Percentiles rank a stretch among this genome's conserved stretches.
These are phyloP conservation scores for Macquaria australasica DNA, from an alignment of 2,113 vertebrate genomes.

Conservation along the genomic window DNA sequence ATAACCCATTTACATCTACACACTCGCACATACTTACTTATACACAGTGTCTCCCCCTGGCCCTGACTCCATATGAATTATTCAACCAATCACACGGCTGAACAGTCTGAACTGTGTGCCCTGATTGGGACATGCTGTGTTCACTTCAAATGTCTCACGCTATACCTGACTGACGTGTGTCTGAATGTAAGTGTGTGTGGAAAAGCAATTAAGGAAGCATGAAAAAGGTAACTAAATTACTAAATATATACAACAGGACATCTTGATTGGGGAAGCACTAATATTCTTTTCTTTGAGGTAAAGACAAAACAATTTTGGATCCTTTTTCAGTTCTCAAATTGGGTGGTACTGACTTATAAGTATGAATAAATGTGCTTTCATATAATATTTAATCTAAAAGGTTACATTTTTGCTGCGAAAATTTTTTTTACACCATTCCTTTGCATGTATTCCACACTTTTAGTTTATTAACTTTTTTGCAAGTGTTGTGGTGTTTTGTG, in stretches of 20 bases:
- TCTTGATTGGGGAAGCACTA: not conserved
- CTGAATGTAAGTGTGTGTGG: constrained; percentile 16
- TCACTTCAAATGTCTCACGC: constrained; percentile 67
- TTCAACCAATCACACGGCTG: constrained; percentile 81
- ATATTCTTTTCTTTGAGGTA: not conserved
- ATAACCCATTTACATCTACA: constrained; percentile 56
- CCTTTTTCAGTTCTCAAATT: not conserved
- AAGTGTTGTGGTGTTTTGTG: not conserved
- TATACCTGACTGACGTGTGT: constrained; percentile 62
- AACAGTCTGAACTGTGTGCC: constrained; percentile 67
- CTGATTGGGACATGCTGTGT: constrained; percentile 77
- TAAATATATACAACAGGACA: not conserved
- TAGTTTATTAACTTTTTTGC: not conserved
- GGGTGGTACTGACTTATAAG: not conserved
- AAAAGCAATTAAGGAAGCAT: constrained; percentile 38
- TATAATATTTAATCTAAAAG: not conserved
- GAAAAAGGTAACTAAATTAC: not conserved
- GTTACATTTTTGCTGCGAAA: not conserved
- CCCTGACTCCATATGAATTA: constrained; percentile 74
- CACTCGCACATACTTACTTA: constrained; percentile 36
- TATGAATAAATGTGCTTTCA: constrained; percentile 9
- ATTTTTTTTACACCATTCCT: not conserved
- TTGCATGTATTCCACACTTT: not conserved
- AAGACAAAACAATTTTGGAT: not conserved
- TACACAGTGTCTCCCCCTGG: constrained; percentile 36